Conservation (phyloP, 2,113 vertebrate species). For the Talpa occidentalis region DNA sequence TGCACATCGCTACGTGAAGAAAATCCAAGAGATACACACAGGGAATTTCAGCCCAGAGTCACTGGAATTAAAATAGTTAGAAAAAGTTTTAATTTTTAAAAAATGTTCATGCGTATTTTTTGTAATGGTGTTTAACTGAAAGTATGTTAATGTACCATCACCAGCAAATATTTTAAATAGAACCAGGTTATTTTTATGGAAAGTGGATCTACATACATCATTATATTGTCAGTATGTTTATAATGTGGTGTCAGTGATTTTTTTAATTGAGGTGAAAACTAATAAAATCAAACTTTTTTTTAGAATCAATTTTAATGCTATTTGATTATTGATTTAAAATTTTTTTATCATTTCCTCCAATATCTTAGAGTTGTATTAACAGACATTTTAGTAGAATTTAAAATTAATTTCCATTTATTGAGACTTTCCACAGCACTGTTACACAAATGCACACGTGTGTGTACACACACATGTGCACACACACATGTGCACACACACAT, state of each 20-base stretch:
- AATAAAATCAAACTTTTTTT: not conserved
- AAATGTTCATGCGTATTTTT: not conserved
- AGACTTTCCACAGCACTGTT: not conserved
- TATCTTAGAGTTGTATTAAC: not conserved
- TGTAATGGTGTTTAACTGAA: not conserved
- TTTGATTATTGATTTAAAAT: not conserved
- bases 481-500: not conserved
- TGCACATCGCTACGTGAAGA: not conserved
- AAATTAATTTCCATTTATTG: not conserved
- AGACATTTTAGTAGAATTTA: not conserved
- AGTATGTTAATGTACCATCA: not conserved
- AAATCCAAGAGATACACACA: not conserved
- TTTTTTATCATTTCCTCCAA: not conserved
- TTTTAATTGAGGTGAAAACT: not conserved
- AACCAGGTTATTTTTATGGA: not conserved
- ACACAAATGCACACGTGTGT: not conserved
- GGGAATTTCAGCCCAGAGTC: not conserved
- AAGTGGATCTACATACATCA: not conserved
- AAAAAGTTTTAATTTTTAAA: not conserved
- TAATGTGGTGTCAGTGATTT: not conserved
- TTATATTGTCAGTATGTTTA: not conserved
- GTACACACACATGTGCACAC: not conserved
- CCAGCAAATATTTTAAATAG: not conserved
- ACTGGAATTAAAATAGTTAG: not conserved
- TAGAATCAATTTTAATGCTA: not conserved